Percentiles rank a stretch among this genome's conserved stretches.
These are phyloP conservation scores for Lamellibrachia columna DNA, from an alignment of 2,888 invertebrate species.

Conservation along the genomic window DNA sequence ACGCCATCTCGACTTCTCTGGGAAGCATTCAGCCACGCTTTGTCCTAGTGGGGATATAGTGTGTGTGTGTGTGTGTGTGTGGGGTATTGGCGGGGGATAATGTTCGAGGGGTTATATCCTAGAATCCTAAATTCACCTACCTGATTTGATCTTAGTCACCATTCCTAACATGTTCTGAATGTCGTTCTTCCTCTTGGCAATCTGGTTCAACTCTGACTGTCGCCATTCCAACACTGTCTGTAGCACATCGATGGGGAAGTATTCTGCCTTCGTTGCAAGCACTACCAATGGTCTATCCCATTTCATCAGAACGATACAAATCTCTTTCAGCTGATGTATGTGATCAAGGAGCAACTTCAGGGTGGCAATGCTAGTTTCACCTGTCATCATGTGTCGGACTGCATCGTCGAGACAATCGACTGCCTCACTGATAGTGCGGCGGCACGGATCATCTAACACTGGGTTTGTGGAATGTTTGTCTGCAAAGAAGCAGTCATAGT, in stretches of 20 bases:
- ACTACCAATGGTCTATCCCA: background rate
- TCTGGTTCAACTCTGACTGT: background rate
- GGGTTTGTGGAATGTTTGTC: background rate
- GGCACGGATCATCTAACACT: background rate
- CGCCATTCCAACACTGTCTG: background rate
- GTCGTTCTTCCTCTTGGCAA: background rate
- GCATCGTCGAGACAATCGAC: background rate
- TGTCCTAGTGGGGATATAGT: too few species aligned
- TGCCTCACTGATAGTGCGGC: background rate
- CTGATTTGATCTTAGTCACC: background rate
- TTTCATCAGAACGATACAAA: background rate
- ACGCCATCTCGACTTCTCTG: too few species aligned
- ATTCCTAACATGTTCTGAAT: slow-evolving; percentile 12
- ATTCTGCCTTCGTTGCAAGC: background rate
- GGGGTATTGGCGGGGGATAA: too few species aligned
- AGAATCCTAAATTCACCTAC: background rate
- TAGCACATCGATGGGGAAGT: background rate
- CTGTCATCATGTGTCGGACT: background rate
- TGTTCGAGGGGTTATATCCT: too few species aligned
- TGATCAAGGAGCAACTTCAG: background rate
- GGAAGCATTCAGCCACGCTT: too few species aligned
- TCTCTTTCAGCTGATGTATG: background rate
- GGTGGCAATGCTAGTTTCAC: background rate
- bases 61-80: too few species aligned
- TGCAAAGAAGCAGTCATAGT: background rate